Evolutionary conservation across 2,113 vertebrate species (phyloP), one percentile per base, ranked within the genome.

Genomic region (Lepidothrix coronata): DNA sequence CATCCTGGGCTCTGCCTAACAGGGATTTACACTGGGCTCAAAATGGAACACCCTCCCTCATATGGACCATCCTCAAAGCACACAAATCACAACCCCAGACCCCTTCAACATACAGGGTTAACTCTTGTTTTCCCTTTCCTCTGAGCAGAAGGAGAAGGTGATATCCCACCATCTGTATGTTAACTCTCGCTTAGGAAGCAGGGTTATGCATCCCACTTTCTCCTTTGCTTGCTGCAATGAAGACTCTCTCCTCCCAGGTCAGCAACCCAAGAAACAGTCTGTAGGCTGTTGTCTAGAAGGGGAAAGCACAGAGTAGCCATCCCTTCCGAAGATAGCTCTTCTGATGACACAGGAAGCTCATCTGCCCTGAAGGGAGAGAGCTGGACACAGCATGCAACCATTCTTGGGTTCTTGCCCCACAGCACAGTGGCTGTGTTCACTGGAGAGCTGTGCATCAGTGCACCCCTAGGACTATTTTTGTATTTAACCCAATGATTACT

Each of bases 151-250:
- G 54, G 37, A 67, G 39, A 73, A 23, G 27, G 30, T 24, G 31
- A 62, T 24, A 7, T 21, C 37, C 44, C 30, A 43, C 3, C 35
- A 35, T 6, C 63, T 43, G 13, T 14, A n/a, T 7, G 15, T 17
- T 46, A 52, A 12, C 4, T 4, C 11, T 10, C 54, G 28, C 3
- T 5, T 54, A 43, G 8, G 31, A 57, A 28, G 31, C 6, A 0
- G 1, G n/a, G 10, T 18, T 28, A 15, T 0, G 1, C 1, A 3
- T 21, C 39, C 39, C 0, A 0, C 17, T n/a, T 37, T 91, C 57
- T 59, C 62, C n/a, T 63, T 41, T 55, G 62, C 25, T 48, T 59
- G 28, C 30, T 35, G 15, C 17, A 76, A 54, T 35, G 37, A 46
- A 79, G 48, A 63, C 25, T 67, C 37, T 66, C 5, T 1, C 11